A percentile compares a stretch with the other conserved stretches of the same genome.
Conservation (phyloP, 37 sponge, comb jelly and placozoan species). For the Ephydatia muelleri region DNA sequence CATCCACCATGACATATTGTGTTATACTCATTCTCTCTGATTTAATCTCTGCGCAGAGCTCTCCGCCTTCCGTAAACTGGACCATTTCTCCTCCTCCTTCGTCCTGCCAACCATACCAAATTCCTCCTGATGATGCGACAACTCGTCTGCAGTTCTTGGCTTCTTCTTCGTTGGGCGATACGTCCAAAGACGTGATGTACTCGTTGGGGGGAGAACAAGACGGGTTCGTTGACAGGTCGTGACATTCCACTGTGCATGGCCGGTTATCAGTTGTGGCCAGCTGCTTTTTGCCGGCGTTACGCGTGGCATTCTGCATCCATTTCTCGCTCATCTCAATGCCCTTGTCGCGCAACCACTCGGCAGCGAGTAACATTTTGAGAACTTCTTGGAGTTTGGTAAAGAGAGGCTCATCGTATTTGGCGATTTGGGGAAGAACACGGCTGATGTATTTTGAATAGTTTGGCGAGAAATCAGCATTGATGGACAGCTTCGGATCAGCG, state of each 20-base stretch:
- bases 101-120: background rate
- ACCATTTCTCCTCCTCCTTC: background rate
- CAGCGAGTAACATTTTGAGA: conserved; percentile 25
- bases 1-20: background rate
- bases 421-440: conserved; percentile 7
- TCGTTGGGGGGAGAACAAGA: background rate
- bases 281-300: background rate
- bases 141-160: background rate
- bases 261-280: background rate
- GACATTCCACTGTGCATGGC: too few relatives aligned
- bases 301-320: conserved; percentile 31
- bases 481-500: conserved; percentile 48
- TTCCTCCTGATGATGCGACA: background rate
- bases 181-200: background rate
- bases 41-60: background rate
- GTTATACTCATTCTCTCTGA: background rate
- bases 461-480: background rate
- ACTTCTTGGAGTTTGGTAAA: conserved; percentile 48
- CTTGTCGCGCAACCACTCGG: conserved; percentile 39
- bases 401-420: conserved; percentile 56
- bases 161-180: background rate
- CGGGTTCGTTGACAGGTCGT: too few relatives aligned
- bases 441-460: conserved; percentile 37
- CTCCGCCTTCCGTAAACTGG: background rate
- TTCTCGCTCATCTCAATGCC: conserved; percentile 20